These are phyloP conservation scores for Buphagus erythrorhynchus DNA, from an alignment of 2,797 vertebrate genomes.

Conservation along the genomic window DNA sequence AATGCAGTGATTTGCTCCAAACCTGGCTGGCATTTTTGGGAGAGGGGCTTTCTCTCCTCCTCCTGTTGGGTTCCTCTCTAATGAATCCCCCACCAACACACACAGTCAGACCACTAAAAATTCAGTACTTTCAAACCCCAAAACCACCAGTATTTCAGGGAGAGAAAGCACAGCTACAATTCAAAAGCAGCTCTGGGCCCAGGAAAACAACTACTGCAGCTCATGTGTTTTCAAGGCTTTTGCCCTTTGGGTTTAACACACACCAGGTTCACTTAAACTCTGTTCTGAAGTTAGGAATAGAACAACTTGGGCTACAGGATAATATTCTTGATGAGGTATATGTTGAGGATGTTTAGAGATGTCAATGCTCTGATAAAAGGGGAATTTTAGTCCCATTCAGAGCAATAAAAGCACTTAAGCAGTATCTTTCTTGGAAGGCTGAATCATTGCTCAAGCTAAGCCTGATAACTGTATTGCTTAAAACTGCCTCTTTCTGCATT, in stretches of 20 bases:
- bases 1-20: neutral
- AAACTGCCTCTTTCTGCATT: slow-evolving; percentile 3
- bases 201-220: neutral
- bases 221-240: neutral
- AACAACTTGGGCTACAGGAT: neutral
- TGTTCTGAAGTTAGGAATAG: neutral
- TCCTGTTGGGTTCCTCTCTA: neutral
- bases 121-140: neutral
- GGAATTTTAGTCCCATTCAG: slow-evolving; percentile 15
- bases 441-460: neutral
- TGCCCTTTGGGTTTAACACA: neutral
- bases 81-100: neutral
- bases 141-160: neutral
- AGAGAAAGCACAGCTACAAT: neutral
- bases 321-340: neutral
- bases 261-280: neutral
- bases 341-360: neutral
- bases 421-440: neutral
- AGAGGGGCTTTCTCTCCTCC: neutral
- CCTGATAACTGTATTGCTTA: neutral
- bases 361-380: slow-evolving; percentile 8
- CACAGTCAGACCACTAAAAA: neutral
- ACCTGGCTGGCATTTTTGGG: neutral
- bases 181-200: neutral
- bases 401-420: slow-evolving; percentile 2